Evolutionary conservation across 2,113 vertebrate genomes (phyloP), one percentile per base, ranked within the genome.

Genomic region (Phocoena phocoena): DNA sequence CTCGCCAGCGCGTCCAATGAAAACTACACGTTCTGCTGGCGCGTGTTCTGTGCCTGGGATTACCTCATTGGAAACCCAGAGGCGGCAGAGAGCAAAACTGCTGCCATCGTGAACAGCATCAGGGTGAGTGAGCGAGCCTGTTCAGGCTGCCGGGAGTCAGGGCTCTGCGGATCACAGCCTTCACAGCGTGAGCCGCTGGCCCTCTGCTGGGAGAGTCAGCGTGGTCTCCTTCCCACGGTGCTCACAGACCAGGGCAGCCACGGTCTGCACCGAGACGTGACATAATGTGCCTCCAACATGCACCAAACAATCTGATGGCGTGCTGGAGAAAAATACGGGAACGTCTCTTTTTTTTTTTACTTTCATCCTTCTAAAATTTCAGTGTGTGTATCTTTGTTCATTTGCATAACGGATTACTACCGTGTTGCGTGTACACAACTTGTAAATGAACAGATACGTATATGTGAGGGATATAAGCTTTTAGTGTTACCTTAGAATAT

Each of bases 21-120:
- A 98, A 99, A 99, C 98, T 99, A 99, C 90, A 99, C 99, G 0
- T 99, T 99, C 98, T 99, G 99, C 95, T 99, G 99, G 99, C 98
- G 99, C 47, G 98, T 99, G 6, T 99, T 99, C 97, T 99, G 99
- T 68, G 99, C 99, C 68, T 99, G 99, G 99, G 99, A 99, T 96
- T 99, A 99, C 96, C 99, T 99, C 96, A 99, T 99, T 41, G 99
- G 99, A 70, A 99, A 99, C 97, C 99, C 99, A 0, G 99, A 99
- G 97, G 99, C 99, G 44, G 99, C 99, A 0, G 99, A 99, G 98
- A 99, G 99, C 98, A 99, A 99, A 98, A 99, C 99, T 3, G 99
- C 99, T 0, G 99, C 99, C 44, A 99, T 99, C 0, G 99, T 99
- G 96, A 99, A 99, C 98, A 99, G 99, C 98, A 99, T 99, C 97